Evolutionary conservation across 2,113 vertebrate genomes (phyloP).

Genomic region (Oceanodroma tethys): DNA sequence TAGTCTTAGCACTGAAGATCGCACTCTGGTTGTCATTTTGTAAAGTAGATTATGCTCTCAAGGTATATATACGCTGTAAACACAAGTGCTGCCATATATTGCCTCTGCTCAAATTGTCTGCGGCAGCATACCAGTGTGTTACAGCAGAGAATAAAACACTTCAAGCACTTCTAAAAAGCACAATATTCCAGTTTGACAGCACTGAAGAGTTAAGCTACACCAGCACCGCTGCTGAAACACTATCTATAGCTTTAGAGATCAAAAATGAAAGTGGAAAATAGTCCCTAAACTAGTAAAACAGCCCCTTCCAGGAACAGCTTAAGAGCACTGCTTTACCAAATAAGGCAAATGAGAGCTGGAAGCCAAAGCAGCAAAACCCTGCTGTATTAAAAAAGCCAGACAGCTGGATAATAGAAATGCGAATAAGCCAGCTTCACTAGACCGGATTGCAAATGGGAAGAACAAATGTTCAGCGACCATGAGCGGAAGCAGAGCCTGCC

Average conservation of each 20-base stretch:
- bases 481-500: background rate
- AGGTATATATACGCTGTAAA: background rate
- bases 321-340: conserved; percentile 82
- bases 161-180: background rate
- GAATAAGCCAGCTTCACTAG: background rate
- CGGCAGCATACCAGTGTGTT: background rate
- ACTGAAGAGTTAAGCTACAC: background rate
- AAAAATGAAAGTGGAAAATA: conserved; percentile 41
- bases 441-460: background rate
- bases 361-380: background rate
- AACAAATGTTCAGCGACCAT: background rate
- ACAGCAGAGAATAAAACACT: background rate
- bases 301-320: conserved; percentile 55
- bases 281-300: conserved; percentile 30
- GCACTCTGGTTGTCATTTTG: background rate
- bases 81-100: background rate
- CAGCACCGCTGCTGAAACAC: background rate
- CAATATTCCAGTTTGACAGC: background rate
- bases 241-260: background rate
- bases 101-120: background rate
- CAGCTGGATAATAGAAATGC: conserved; percentile 25
- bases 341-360: conserved; percentile 76
- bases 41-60: background rate
- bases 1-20: background rate
- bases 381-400: background rate